Conservation (phyloP, 2,113 vertebrate species). For the Callochromis pleurospilus region DNA sequence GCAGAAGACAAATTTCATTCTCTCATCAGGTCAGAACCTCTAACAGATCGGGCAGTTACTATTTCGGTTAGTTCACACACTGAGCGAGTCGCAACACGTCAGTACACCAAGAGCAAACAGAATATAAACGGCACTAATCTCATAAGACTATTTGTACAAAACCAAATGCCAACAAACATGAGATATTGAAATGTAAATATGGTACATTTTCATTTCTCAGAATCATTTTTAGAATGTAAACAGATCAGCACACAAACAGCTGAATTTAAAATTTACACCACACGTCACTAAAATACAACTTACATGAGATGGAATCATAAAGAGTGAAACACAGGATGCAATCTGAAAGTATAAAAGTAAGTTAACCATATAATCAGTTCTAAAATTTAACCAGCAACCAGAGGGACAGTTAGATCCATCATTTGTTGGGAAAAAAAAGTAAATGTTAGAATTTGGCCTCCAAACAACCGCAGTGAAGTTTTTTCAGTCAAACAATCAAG, state of each 20-base stretch:
- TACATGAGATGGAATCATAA: not conserved
- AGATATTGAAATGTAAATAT: not conserved
- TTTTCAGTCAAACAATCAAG: not conserved
- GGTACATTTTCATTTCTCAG: not conserved
- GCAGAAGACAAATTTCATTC: slow-evolving; percentile 30
- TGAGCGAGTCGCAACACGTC: not conserved
- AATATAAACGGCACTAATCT: not conserved
- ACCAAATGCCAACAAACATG: slow-evolving; percentile 5
- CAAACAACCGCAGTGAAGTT: not conserved
- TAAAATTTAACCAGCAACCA: not conserved
- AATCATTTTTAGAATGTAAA: not conserved
- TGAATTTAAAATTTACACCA: not conserved
- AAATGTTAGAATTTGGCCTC: not conserved
- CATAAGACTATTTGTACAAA: not conserved
- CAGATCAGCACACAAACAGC: not conserved
- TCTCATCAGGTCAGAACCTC: slow-evolving; percentile 23
- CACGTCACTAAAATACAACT: not conserved
- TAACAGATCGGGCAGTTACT: slow-evolving; percentile 45
- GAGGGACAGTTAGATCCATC: not conserved
- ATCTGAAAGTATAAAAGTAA: not conserved
- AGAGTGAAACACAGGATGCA: not conserved
- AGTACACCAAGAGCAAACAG: not conserved
- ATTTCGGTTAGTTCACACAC: slow-evolving; percentile 16
- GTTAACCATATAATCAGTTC: not conserved
- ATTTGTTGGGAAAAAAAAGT: not conserved